phyloP scores from a whole-genome alignment of 2,113 vertebrate species.

The Scortum barcoo region DNA sequence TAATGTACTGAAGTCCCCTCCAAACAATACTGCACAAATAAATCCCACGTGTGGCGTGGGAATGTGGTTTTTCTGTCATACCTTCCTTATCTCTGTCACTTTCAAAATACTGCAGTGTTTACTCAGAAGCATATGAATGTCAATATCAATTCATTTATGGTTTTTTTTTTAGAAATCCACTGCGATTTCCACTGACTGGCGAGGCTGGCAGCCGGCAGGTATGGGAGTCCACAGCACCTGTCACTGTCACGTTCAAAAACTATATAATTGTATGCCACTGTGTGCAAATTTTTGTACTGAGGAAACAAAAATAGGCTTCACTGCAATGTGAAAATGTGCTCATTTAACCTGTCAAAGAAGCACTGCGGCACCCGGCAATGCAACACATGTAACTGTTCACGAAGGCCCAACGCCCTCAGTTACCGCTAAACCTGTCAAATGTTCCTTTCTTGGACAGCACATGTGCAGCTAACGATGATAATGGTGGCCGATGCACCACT shows the following conservation, averaged over 20 bases:
- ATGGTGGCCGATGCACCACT: not conserved
- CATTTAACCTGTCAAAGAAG: not conserved
- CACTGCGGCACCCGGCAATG: too few species aligned
- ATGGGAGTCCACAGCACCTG: not conserved
- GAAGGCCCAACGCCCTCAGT: too few species aligned
- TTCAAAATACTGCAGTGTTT: not conserved
- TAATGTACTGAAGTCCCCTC: conserved; percentile 41
- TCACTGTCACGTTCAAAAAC: conserved; percentile 12
- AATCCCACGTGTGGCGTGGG: not conserved
- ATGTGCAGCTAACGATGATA: not conserved
- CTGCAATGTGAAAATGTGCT: not conserved
- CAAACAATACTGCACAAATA: conserved; percentile 12
- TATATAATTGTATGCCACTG: conserved; percentile 1
- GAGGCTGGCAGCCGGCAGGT: not conserved
- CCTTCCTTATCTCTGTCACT: not conserved
- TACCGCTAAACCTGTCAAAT: too few species aligned
- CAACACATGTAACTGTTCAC: too few species aligned
- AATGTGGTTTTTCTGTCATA: not conserved
- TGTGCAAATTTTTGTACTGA: not conserved
- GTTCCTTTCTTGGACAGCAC: too few species aligned
- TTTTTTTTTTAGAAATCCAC: not conserved
- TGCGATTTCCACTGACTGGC: not conserved
- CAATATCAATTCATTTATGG: not conserved
- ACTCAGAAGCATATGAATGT: conserved; percentile 2
- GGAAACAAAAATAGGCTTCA: conserved; percentile 6